Base-by-base conservation (phyloP, 1,140 invertebrate genomes). In the Papilio machaon region DNA sequence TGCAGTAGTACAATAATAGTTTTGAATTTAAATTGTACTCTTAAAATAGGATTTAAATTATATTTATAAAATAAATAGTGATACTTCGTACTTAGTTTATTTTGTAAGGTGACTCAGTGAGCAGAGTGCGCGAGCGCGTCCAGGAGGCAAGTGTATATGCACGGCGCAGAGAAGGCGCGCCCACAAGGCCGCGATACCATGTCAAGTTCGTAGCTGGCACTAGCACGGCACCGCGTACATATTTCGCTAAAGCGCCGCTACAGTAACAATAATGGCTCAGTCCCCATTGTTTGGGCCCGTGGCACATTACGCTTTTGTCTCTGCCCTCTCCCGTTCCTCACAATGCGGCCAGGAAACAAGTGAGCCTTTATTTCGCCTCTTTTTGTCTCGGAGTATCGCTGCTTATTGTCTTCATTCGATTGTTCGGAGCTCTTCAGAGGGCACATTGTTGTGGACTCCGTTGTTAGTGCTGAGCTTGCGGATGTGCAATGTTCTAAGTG, bases 361-460 rank as follows among this genome's bases (percentile, higher is more conserved):
- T 94, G 92, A 93, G 93, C 92, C 93, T 94, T 94, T 94, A 94
- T 94, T 94, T 94, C 93, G 92, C 92, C 91, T 93, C 92, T 94
- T 94, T 94, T 94, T 94, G 93, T 94, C 93, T 94, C 93, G 90
- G 93, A 94, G 93, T 94, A 94, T 94, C 93, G 93, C 92, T 94
- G 93, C 93, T 94, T 94, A 94, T 94, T 94, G 93, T 94, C 93
- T 94, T 94, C 93, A 94, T 94, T 94, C 93, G 93, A 94, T 94
- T 94, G 93, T 94, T 94, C 93, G 91, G 91, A 90, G 90, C 93
- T 93, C 92, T 93, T 94, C 91, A 92, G 88, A 93, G 92, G 92
- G 93, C 92, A 94, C 91, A 94, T 94, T 94, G 93, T 94, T 94
- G 91, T 91, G 91, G 92, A 92, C 86, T 89, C 86, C 87, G 92